Conservation (phyloP, 2,113 vertebrate species). For the Okapia johnstoni region DNA sequence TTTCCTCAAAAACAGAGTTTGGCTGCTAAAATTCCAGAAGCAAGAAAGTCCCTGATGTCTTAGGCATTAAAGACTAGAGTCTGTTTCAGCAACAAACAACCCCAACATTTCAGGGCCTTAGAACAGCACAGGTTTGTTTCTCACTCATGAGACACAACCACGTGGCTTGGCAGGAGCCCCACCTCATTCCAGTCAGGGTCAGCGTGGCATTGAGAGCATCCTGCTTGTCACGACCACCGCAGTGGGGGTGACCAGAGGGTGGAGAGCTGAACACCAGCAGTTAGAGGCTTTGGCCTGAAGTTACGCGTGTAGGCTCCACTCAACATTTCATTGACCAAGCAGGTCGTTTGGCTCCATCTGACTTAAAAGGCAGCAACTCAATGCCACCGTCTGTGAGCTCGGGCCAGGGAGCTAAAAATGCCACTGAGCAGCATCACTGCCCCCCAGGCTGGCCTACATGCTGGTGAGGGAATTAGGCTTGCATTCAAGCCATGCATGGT, state of each 20-base stretch:
- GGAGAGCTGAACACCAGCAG: neutral
- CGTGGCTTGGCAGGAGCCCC: neutral
- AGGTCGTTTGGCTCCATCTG: neutral
- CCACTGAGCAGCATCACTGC: fast-evolving
- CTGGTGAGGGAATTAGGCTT: too few species aligned
- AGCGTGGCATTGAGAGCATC: too few species aligned
- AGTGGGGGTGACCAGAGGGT: fast-evolving
- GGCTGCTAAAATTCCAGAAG: neutral
- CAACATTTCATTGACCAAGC: neutral
- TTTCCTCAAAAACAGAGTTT: neutral
- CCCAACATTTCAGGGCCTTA: neutral
- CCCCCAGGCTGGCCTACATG: fast-evolving
- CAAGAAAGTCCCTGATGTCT: neutral
- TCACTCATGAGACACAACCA: neutral
- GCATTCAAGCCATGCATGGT: neutral
- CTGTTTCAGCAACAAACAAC: neutral
- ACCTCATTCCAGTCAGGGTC: neutral
- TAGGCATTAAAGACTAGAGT: neutral
- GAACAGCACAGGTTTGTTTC: neutral
- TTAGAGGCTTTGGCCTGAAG: neutral
- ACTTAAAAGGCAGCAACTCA: neutral
- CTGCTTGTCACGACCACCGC: neutral
- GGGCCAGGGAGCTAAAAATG: too few species aligned
- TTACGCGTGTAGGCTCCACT: neutral
- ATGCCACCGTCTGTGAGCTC: fast-evolving